Evolutionary conservation across 2,797 vertebrate species (phyloP).

Genomic region (Pangasius djambal): DNA sequence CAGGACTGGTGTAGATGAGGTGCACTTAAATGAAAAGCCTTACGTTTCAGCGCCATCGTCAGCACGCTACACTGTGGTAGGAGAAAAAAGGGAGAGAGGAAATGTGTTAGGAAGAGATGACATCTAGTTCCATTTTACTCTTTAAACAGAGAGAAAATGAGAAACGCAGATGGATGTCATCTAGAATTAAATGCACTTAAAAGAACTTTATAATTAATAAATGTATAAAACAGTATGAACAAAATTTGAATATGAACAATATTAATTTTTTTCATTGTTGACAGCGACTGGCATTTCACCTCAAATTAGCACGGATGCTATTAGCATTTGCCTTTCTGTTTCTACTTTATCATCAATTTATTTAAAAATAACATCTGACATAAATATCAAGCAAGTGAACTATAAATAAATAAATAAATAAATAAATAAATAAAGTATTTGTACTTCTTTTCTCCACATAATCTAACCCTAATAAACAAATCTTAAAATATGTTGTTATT

Average conservation of each 20-base stretch:
- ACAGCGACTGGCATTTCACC: background rate
- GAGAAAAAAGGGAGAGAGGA: constrained; percentile 76
- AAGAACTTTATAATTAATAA: background rate
- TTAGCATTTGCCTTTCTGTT: background rate
- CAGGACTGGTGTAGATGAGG: constrained; percentile 72
- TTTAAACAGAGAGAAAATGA: background rate
- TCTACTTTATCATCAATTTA: background rate
- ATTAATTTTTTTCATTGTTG: background rate
- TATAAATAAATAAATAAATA: no score
- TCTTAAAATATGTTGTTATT: background rate
- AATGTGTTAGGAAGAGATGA: background rate
- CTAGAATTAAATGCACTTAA: background rate
- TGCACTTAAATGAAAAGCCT: constrained; percentile 88
- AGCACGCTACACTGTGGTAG: constrained; percentile 98
- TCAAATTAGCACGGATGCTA: background rate
- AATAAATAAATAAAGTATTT: no score
- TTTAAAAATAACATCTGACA: background rate
- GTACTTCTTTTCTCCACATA: background rate
- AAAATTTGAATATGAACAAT: background rate
- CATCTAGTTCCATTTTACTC: no score
- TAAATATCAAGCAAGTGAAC: background rate
- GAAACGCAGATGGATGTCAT: background rate
- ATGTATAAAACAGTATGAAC: background rate
- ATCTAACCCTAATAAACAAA: background rate
- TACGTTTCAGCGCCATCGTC: constrained; percentile 84